A percentile compares a stretch with the other conserved stretches of the same genome.
phyloP scores from a whole-genome alignment of 2,888 invertebrate species.

The Mythimna albipuncta region DNA sequence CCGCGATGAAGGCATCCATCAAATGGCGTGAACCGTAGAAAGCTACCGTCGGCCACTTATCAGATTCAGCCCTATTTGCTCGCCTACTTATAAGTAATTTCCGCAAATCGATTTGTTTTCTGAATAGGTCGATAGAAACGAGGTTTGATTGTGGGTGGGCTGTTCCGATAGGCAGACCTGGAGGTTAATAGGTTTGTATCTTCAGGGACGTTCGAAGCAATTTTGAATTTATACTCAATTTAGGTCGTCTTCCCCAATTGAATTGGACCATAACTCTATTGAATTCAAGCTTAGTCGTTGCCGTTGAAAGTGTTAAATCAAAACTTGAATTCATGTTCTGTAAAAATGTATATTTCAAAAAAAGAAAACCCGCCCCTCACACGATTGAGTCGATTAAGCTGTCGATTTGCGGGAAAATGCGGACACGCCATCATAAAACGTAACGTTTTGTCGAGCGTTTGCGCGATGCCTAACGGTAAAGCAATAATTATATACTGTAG shows the following conservation, averaged over 20 bases:
- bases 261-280: neutral
- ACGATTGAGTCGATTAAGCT: conserved; percentile 47
- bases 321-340: conserved; percentile 8
- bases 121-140: conserved; percentile 57
- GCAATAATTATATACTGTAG: conserved; percentile 34
- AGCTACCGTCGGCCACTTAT: conserved; percentile 80
- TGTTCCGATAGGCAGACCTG: conserved; percentile 6
- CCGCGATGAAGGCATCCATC: conserved; percentile 88
- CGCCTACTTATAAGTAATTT: conserved; percentile 87
- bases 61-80: conserved; percentile 86
- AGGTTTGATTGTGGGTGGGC: conserved; percentile 51
- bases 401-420: conserved; percentile 46
- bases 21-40: conserved; percentile 86
- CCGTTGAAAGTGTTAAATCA: neutral
- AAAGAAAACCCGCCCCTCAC: conserved; percentile 20
- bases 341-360: conserved; percentile 19
- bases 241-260: neutral
- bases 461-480: conserved; percentile 31
- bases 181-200: conserved; percentile 15
- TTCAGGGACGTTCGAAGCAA: conserved; percentile 3
- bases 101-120: conserved; percentile 82
- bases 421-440: conserved; percentile 47
- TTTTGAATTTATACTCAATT: conserved; percentile 15
- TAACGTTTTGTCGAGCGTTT: conserved; percentile 40
- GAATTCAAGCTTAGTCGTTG: neutral